Evolutionary conservation across 2,888 invertebrate species (phyloP), one percentile per base, ranked within the genome.

Genomic region (Hesperia comma): DNA sequence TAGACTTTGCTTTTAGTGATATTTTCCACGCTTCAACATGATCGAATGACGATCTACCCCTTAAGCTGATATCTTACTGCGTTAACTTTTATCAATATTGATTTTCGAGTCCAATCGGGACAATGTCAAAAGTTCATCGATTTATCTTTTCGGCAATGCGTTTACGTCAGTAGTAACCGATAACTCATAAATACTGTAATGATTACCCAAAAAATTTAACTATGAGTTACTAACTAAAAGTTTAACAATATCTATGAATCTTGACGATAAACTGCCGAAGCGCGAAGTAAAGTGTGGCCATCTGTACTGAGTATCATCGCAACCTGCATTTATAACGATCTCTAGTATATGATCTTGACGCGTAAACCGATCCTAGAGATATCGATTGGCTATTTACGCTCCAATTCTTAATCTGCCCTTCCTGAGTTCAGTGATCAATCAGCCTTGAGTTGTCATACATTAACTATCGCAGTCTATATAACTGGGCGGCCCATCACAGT

Each of bases 101-200:
- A 17, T 63, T 46, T 51, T 63, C 17, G 12, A 60, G 8, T 1
- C 54, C 37, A 53, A 62, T 33, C 41, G 64, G 37, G 53, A 49
- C 19, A 49, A 61, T 70, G 68, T 69, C 63, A 72, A 62, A 12
- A 63, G 67, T 71, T 72, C 74, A 74, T 58, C 69, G 68, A 78
- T 76, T 79, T 77, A 80, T 81, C 76, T 77, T 75, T 75, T 77
- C 73, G 75, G 66, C 67, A 63, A 61, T 79, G 77, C 60, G 75
- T 81, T 80, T 84, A 77, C 85, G 86, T 87, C 85, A 67, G 12
- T 61, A 85, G 74, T 56, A 60, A 69, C 66, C 69, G 79, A 84
- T 81, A 83, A 79, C 61, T 61, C 61, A 56, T n/a, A n/a, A n/a
- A n/a, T 21, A 40, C 37, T 68, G 72, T 68, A 53, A 51, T 56